Percentiles rank a stretch among this genome's conserved stretches.
phyloP scores from a whole-genome alignment of 2,888 invertebrate genomes.

The Drosophila picticornis region DNA sequence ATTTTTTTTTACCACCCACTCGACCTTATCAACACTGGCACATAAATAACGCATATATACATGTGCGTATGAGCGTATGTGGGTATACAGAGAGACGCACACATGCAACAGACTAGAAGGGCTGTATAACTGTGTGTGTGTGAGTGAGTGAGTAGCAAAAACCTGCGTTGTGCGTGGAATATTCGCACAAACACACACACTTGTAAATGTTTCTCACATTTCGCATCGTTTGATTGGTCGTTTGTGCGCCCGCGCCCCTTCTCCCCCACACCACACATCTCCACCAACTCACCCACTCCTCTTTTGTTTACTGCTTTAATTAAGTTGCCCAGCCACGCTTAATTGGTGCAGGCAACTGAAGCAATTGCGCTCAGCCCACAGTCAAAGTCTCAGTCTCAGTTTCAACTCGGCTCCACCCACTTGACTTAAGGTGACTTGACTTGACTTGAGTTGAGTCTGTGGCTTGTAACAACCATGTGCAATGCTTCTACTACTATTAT shows the following conservation, averaged over 20 bases:
- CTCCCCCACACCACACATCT: slow-evolving; percentile 3
- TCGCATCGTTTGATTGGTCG: slow-evolving; percentile 75
- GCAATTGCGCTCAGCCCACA: slow-evolving; percentile 1
- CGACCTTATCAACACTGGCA: slow-evolving; percentile 30
- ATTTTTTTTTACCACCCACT: slow-evolving; percentile 39
- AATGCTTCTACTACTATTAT: neutral
- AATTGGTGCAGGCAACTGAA: slow-evolving; percentile 60
- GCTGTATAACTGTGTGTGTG: slow-evolving; percentile 2
- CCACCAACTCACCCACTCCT: neutral
- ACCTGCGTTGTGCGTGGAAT: slow-evolving; percentile 50
- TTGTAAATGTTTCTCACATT: slow-evolving; percentile 31
- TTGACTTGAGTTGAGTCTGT: neutral
- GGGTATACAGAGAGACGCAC: slow-evolving; percentile 12
- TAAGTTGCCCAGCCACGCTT: slow-evolving; percentile 60
- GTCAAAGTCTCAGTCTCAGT: neutral
- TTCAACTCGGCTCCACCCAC: slow-evolving; percentile 15
- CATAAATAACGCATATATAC: slow-evolving; percentile 20
- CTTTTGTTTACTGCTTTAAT: slow-evolving; percentile 56
- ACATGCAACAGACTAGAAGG: slow-evolving; percentile 13
- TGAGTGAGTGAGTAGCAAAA: slow-evolving; percentile 25
- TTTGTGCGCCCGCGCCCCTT: slow-evolving; percentile 56
- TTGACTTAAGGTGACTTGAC: neutral
- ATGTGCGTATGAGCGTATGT: slow-evolving; percentile 4
- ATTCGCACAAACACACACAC: slow-evolving; percentile 42
- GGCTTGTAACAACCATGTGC: neutral